Conservation (phyloP, 2,113 vertebrate genomes). For the Junco hyemalis region DNA sequence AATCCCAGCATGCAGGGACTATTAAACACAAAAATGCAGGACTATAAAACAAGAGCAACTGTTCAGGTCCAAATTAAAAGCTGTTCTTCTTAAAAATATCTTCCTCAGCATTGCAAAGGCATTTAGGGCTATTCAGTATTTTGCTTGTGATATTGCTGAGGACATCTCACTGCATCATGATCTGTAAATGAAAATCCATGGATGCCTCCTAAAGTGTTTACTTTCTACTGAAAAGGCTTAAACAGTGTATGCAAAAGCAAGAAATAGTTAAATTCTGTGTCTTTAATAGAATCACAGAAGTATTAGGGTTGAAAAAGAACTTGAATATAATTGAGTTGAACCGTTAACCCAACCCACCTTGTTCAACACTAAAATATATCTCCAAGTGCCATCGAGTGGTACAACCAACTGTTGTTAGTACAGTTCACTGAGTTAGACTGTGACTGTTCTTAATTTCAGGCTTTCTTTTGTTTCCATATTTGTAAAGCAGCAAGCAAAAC, state of each 20-base stretch:
- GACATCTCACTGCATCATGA: background rate
- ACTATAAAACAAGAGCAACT: background rate
- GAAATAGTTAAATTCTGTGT: background rate
- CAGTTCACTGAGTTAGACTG: background rate
- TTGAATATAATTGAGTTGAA: background rate
- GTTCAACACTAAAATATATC: background rate
- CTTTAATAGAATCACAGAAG: background rate
- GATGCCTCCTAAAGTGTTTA: background rate
- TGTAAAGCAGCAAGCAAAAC: background rate
- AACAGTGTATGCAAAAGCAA: background rate
- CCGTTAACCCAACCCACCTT: background rate
- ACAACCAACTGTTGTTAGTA: background rate
- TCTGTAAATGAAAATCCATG: background rate
- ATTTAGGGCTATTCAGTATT: background rate
- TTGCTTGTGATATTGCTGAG: background rate
- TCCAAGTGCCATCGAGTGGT: background rate
- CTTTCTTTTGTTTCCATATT: background rate
- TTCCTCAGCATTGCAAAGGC: background rate
- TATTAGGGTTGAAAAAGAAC: background rate
- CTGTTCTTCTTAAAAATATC: background rate
- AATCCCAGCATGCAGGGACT: background rate
- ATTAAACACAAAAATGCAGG: background rate
- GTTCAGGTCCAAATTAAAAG: conserved; percentile 8
- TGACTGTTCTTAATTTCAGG: background rate
- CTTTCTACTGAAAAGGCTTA: background rate